A percentile compares a stretch with the other conserved stretches of the same genome.
phyloP scores from a whole-genome alignment of 2,797 vertebrate species.

The Neostethus bicornis region DNA sequence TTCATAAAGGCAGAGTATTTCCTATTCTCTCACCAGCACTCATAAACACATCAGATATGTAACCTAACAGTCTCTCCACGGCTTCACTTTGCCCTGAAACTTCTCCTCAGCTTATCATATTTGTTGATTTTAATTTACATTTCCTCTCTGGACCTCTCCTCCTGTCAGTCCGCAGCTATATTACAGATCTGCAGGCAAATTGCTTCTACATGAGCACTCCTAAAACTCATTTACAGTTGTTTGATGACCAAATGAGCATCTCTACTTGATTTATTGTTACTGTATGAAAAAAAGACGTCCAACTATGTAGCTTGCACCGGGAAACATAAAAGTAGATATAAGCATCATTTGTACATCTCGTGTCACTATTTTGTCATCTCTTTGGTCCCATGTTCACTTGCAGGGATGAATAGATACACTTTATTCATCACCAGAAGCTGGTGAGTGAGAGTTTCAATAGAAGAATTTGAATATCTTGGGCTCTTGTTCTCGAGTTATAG shows the following conservation, averaged over 20 bases:
- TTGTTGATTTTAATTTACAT: conserved; percentile 2
- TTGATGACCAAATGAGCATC: not conserved
- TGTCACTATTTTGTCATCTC: no score
- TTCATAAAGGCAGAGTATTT: not conserved
- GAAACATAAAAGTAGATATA: no score
- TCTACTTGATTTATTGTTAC: not conserved
- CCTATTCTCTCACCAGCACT: not conserved
- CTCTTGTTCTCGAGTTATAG: no score
- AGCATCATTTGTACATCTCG: no score
- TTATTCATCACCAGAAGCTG: no score
- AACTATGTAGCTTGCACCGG: no score
- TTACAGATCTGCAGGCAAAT: not conserved
- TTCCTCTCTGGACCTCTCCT: not conserved
- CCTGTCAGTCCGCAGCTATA: conserved; percentile 5
- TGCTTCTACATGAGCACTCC: not conserved
- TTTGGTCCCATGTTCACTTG: no score
- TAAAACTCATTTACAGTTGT: not conserved
- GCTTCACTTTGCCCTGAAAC: conserved; percentile 21
- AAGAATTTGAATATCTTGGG: no score
- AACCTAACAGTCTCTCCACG: conserved; percentile 1
- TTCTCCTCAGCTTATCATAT: conserved; percentile 19
- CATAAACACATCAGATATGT: conserved; percentile 20
- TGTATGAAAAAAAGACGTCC: not conserved
- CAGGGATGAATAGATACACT: no score
- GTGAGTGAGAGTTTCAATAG: no score